Base-by-base conservation (phyloP, 2,797 vertebrate genomes). In the Poliocrania exsul region DNA sequence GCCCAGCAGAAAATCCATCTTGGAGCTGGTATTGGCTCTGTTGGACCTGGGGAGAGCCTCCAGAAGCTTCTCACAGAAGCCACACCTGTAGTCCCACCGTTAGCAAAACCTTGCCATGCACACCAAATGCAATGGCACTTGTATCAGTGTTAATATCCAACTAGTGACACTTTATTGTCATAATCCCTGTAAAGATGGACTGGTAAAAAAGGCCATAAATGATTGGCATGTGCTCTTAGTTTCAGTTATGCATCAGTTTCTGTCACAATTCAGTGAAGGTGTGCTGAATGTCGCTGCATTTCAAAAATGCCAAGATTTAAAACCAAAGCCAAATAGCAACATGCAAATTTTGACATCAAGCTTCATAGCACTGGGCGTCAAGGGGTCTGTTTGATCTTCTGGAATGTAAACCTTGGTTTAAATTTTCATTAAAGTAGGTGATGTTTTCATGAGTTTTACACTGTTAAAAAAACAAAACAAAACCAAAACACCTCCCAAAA, bases 231-330 rank as follows among this genome's bases (percentile, higher is more conserved):
- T 38, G 21, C 16, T 81, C 12, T 62, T 73, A 35, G 14, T 58
- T 87, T 54, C 42, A 11, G 47, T 35, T 73, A 53, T 26, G 54
- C 11, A 49, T 60, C 53, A 53, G 13, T 69, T 92, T 84, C 46
- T 77, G 29, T 54, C 49, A 65, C 65, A 80, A 69, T 46, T 86
- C 50, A 77, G 23, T 73, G 44, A 42, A 44, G 58, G 33, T 83
- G 23, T 42, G 14, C 37, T 88, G 53, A 82, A 61, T 73, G 64
- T 86, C 71, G 46, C 42, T 53, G 33, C 6, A 49, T 83, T 64
- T 75, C 86, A 93, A 35, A 81, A 86, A 86, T 61, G 33, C 77
- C 71, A 93, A 82, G 64, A 44, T 58, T 58, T 80, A 72, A 93
- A 82, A 86, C 7, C 18, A 57, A 93, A 80, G 29, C 4, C 42